Base-by-base conservation (phyloP, 2,888 invertebrate genomes). In the Panopea generosa region DNA sequence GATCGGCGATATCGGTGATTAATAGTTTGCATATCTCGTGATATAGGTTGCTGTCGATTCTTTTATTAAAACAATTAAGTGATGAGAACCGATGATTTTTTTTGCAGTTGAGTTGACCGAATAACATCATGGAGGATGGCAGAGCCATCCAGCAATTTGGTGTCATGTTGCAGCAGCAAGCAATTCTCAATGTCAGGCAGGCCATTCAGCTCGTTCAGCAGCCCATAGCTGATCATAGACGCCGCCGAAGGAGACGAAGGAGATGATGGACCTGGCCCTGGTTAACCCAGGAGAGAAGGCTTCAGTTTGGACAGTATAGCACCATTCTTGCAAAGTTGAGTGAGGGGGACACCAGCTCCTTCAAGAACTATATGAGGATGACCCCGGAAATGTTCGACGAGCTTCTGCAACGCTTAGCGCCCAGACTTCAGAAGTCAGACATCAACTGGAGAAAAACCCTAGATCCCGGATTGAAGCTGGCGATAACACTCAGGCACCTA, bases 341-440 rank as follows among this genome's bases (percentile, higher is more conserved):
- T 33, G 22, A 33, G 24, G 65, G 50, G 18, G 65, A 65, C 56
- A 26, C 47, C 9, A 24, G 20, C 14, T 68, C 63, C 43, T 75
- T 63, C 40, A 26, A 20, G n/a, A 75, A 65, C 38, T 75, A 50
- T 22, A 14, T 74, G 33, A 68, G 68, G 56, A 68, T 68, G 62
- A 50, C 53, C 14, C 68, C 68, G n/a, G 74, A 33, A 9, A 74
- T 74, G 74, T 73, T 73, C 38, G 62, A 73, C 53, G 67, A 73
- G 40, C 43, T 73, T 45, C 43, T 61, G 14, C 56, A 67, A 22
- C 47, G 72, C 20, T 24, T 68, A 20, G 52, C 55, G 0, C 62
- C 73, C 2, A 29, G 65, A 26, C 57, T 66, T 38, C 20, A 45
- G 40, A 72, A 66, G 61, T 11, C 59, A 47, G 56, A 53, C 53